Conservation (phyloP, 2,113 vertebrate genomes). For the Bubalus kerabau region DNA sequence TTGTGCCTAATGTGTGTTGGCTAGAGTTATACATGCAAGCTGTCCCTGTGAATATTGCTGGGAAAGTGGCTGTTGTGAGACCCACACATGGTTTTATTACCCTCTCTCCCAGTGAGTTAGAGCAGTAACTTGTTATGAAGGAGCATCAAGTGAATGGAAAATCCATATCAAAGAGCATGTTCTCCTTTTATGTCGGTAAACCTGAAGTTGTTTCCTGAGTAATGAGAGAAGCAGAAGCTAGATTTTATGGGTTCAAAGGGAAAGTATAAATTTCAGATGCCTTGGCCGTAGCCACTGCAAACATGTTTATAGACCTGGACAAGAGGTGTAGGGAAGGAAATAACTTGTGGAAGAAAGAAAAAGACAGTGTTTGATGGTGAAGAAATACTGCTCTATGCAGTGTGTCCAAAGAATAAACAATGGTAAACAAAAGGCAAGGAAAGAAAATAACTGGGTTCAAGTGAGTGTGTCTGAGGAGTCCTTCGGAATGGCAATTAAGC, state of each 20-base stretch:
- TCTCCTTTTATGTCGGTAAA: constrained; percentile 52
- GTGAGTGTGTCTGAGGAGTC: neutral
- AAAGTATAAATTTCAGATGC: constrained; percentile 62
- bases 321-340: neutral
- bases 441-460: neutral
- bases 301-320: constrained; percentile 29
- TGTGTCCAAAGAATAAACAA: neutral
- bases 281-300: neutral
- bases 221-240: constrained; percentile 46
- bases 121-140: constrained; percentile 49
- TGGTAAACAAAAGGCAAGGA: neutral
- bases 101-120: neutral
- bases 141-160: constrained; percentile 52
- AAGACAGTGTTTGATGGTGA: neutral
- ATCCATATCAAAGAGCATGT: constrained; percentile 39
- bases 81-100: neutral
- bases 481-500: neutral
- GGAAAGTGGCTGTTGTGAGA: neutral
- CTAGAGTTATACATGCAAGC: neutral
- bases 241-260: constrained; percentile 54
- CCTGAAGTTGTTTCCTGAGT: constrained; percentile 42
- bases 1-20: neutral
- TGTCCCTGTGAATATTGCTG: neutral
- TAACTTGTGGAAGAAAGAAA: neutral
- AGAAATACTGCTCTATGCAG: neutral